Base-by-base conservation (phyloP, 1,140 invertebrate species). In the Drosophila tani region DNA sequence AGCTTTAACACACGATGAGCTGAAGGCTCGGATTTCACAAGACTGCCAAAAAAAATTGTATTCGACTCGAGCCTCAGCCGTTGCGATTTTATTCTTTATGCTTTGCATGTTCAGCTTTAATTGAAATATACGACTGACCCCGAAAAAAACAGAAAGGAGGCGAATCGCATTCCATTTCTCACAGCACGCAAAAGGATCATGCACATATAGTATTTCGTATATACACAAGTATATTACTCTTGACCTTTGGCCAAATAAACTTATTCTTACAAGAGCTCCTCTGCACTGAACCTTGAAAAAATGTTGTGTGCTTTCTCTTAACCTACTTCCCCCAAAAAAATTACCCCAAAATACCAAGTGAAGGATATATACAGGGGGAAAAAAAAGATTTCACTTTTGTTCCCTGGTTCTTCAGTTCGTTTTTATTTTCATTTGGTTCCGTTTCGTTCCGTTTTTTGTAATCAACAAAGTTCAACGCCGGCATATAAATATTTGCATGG, bases 71-170 rank as follows among this genome's bases (percentile, higher is more conserved):
- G 29, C 27, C 21, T 45, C 32, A 12, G 32, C 32, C 40, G 40
- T 35, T 49, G 55, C 11, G 40, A 40, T 64, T 71, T 35, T 63
- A 46, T 58, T 62, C 55, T 66, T 85, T 67, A 45, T 79, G 79
- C 69, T 88, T 87, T 87, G 84, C 84, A 88, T 88, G 84, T 79
- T 81, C 68, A 68, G 46, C 78, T 84, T 81, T 84, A 88, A 88
- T 88, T 88, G 85, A 88, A 81, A 90, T 88, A 90, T 88, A 85
- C 88, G 70, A 40, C 51, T 73, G 85, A 85, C 85, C 82, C 66
- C 53, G 29, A 70, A 82, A 78, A 60, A 55, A 38, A 3, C 17
- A 21, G 32, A 57, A 38, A 35, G 43, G 7, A 67, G 38, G 5
- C 38, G 46, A 65, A 66, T 32, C 55, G 47, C 50, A 71, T 41